These are phyloP conservation scores for Rhyacophila brunnea DNA, from an alignment of 1,140 invertebrate genomes.

Conservation along the genomic window DNA sequence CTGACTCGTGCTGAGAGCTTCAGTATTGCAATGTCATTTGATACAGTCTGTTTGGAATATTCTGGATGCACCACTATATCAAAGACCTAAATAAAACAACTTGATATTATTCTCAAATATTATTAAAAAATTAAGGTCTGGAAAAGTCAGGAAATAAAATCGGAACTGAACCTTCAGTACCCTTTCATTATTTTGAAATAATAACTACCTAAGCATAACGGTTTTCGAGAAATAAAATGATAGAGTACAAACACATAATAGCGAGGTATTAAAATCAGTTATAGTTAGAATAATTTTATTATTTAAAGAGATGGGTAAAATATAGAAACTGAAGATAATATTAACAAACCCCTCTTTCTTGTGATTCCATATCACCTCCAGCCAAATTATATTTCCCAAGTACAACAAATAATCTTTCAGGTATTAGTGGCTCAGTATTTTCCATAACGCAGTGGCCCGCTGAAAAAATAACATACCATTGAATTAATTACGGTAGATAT, in stretches of 20 bases:
- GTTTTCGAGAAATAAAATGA: no score
- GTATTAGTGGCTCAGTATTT: conserved; percentile 35
- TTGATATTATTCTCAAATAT: no score
- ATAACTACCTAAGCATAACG: no score
- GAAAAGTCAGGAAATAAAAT: no score
- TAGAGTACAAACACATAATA: no score
- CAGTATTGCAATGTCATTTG: conserved; percentile 46
- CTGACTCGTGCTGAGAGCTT: conserved; percentile 42
- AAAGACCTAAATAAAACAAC: conserved; percentile 36
- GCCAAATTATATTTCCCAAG: conserved; percentile 38
- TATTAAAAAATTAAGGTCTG: no score
- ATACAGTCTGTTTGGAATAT: conserved; percentile 38
- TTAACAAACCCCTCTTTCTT: conserved; percentile 28
- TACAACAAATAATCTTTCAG: conserved; percentile 39
- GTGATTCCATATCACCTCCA: conserved; percentile 29
- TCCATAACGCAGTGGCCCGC: conserved; percentile 47
- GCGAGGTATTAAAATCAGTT: no score
- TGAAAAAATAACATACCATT: conserved; percentile 35
- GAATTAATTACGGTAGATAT: neutral
- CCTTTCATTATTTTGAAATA: neutral
- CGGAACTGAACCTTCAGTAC: no score
- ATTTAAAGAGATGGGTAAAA: no score
- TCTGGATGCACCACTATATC: conserved; percentile 46
- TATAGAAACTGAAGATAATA: no score
- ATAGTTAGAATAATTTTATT: no score